phyloP scores from a whole-genome alignment of 2,113 vertebrate genomes.

The Catharus bicknelli region DNA sequence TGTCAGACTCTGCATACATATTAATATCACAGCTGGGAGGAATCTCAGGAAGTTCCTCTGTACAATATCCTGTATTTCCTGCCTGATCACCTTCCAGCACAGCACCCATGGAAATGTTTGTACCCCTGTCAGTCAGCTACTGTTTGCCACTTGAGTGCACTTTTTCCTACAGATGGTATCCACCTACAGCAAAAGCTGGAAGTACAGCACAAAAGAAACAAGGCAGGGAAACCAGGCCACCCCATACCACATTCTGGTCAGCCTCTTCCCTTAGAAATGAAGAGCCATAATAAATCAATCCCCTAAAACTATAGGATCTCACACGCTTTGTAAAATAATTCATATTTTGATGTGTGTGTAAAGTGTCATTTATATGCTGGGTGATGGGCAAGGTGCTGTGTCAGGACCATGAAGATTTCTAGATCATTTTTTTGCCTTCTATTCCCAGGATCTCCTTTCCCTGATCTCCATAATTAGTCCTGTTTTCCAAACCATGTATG shows the following conservation, averaged over 20 bases:
- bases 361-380: background rate
- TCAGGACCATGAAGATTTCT: background rate
- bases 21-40: slow-evolving; percentile 57
- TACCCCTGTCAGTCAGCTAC: background rate
- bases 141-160: slow-evolving; percentile 40
- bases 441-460: background rate
- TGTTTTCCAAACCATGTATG: background rate
- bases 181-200: slow-evolving; percentile 30
- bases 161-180: slow-evolving; percentile 45
- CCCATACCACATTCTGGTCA: background rate
- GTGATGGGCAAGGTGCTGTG: background rate
- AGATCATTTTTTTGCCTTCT: background rate
- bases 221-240: background rate
- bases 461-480: background rate
- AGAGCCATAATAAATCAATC: background rate
- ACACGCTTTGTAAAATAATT: background rate
- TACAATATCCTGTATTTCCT: background rate
- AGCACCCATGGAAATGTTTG: background rate
- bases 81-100: background rate
- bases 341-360: background rate
- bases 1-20: slow-evolving; percentile 59
- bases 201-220: background rate
- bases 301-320: background rate
- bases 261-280: background rate
- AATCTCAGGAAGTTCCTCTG: slow-evolving; percentile 2